Conservation (phyloP, 2,797 vertebrate species). For the Babyrousa celebensis region DNA sequence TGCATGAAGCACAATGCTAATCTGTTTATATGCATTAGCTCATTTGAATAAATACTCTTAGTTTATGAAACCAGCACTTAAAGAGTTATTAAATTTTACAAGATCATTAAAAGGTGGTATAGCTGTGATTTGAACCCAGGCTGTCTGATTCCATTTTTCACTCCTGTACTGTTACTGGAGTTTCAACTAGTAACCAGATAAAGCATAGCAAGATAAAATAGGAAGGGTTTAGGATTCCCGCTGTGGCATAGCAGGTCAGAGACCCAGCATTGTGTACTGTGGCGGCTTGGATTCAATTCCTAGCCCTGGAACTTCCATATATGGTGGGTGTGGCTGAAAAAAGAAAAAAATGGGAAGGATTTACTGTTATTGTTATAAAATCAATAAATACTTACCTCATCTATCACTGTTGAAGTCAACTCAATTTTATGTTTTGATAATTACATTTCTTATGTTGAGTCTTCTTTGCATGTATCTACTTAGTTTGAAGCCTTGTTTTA, state of each 20-base stretch:
- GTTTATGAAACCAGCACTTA: constrained; percentile 42
- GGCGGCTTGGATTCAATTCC: no score
- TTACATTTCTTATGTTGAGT: constrained; percentile 18
- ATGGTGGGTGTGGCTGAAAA: no score
- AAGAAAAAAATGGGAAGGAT: background rate
- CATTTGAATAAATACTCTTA: background rate
- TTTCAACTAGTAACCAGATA: constrained; percentile 47
- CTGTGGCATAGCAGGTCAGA: no score
- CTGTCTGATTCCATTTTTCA: constrained; percentile 48
- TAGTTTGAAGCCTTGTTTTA: constrained; percentile 31
- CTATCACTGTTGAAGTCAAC: background rate
- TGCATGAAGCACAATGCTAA: background rate
- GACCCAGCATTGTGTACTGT: no score
- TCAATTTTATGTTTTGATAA: constrained; percentile 30
- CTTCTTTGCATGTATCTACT: constrained; percentile 24
- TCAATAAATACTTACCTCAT: background rate
- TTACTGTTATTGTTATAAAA: constrained; percentile 47
- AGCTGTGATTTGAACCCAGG: constrained; percentile 24
- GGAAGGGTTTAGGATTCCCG: background rate
- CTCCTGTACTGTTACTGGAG: background rate
- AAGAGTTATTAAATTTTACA: constrained; percentile 6
- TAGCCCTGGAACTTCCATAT: no score
- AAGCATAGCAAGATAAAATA: constrained; percentile 7
- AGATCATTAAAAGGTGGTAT: constrained; percentile 13
- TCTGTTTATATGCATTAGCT: background rate